A percentile compares a stretch with the other conserved stretches of the same genome.
These are phyloP conservation scores for Aphodius sticticus DNA, from an alignment of 2,888 invertebrate species.

Conservation along the genomic window DNA sequence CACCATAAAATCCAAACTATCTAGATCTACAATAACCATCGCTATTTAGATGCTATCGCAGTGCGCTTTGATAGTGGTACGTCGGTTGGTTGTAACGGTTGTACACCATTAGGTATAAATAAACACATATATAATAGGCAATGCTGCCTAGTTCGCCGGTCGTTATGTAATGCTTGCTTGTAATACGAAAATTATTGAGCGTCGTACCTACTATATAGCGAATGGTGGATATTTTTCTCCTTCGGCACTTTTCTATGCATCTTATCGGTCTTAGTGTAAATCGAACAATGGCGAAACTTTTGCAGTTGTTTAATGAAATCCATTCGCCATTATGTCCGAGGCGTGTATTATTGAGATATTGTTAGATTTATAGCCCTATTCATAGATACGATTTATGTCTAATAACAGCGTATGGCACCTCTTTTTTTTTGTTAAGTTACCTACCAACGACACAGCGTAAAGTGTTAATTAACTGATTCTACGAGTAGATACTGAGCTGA, in stretches of 20 bases:
- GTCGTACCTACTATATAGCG: neutral
- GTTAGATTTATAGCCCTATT: neutral
- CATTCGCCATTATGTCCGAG: neutral
- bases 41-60: neutral
- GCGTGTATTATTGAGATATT: neutral
- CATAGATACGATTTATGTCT: neutral
- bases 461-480: neutral
- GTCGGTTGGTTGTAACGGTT: neutral
- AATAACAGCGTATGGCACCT: neutral
- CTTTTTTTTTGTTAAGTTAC: neutral
- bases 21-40: neutral
- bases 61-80: neutral
- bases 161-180: neutral
- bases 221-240: neutral
- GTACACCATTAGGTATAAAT: neutral
- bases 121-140: constrained; percentile 4
- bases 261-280: neutral
- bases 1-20: neutral
- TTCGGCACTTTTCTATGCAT: neutral
- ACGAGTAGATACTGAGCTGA: neutral
- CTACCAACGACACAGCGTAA: neutral
- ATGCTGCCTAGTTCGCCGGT: neutral
- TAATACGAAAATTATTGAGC: neutral
- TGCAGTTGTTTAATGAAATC: neutral
- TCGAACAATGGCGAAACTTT: constrained; percentile 4